A percentile compares a stretch with the other conserved stretches of the same genome.
phyloP scores from a whole-genome alignment of 2,888 invertebrate species.

The Homarus gammarus region DNA sequence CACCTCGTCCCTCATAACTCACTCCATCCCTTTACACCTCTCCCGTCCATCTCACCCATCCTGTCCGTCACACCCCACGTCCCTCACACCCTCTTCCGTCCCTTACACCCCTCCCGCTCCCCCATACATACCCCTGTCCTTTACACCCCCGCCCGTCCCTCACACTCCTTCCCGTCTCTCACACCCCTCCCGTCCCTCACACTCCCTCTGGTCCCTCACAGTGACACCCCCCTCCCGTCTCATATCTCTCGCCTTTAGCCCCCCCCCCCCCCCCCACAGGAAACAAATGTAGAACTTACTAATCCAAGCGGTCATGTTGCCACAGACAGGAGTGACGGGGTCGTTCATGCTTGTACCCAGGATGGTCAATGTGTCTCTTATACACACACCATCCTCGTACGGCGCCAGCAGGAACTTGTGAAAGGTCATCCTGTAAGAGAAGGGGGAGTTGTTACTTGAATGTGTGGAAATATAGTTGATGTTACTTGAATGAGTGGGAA shows the following conservation, averaged over 20 bases:
- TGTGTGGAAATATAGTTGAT: background rate
- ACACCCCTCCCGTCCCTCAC: background rate
- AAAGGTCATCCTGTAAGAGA: constrained; percentile 46
- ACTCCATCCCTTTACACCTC: background rate
- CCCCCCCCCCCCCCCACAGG: background rate
- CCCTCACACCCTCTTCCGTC: background rate
- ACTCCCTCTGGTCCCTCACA: background rate
- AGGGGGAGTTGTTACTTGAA: background rate
- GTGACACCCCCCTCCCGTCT: background rate
- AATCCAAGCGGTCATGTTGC: constrained; percentile 65
- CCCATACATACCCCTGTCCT: background rate
- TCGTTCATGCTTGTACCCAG: constrained; percentile 47
- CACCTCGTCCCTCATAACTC: background rate
- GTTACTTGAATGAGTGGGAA: background rate
- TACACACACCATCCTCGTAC: constrained; percentile 64
- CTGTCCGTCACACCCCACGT: background rate
- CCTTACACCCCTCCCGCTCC: background rate
- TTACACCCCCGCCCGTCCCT: background rate
- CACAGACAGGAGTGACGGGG: constrained; percentile 60
- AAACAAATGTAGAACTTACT: constrained; percentile 41
- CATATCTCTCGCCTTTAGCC: no score
- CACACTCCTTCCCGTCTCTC: background rate
- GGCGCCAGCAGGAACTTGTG: constrained; percentile 56
- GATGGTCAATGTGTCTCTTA: constrained; percentile 64
- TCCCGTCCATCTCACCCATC: no score